A percentile compares a stretch with the other conserved stretches of the same genome.
These are phyloP conservation scores for Psilopogon haemacephalus DNA, from an alignment of 2,113 vertebrate genomes.

Conservation along the genomic window DNA sequence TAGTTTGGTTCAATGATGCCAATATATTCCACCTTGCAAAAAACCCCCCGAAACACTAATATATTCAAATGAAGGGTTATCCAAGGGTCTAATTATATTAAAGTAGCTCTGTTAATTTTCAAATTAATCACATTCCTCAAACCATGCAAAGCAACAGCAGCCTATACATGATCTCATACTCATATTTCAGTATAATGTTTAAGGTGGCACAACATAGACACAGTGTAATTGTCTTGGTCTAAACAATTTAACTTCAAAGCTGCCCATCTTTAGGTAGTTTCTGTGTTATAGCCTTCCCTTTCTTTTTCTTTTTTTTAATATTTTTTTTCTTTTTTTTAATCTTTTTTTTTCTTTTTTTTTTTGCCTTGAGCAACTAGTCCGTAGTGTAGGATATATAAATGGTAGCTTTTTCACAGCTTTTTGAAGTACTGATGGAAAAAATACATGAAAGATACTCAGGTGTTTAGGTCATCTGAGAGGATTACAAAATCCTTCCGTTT, in stretches of 20 bases:
- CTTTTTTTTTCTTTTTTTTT: not conserved
- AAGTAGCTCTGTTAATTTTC: slow-evolving; percentile 35
- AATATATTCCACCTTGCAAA: slow-evolving; percentile 32
- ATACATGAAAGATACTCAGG: not conserved
- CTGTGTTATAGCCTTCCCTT: not conserved
- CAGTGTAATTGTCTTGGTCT: not conserved
- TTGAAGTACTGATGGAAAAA: not conserved
- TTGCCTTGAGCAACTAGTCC: not conserved
- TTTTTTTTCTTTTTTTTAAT: too few species aligned
- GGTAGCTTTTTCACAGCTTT: not conserved
- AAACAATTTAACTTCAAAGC: not conserved
- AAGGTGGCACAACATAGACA: not conserved
- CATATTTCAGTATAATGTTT: not conserved
- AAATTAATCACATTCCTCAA: slow-evolving; percentile 44
- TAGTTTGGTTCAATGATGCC: slow-evolving; percentile 35
- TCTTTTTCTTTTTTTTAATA: not conserved
- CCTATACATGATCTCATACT: not conserved
- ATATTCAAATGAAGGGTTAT: slow-evolving; percentile 39
- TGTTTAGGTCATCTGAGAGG: not conserved
- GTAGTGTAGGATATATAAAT: not conserved
- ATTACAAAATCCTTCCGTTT: not conserved
- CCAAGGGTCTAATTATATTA: slow-evolving; percentile 57
- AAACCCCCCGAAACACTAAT: not conserved
- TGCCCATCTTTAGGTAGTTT: not conserved
- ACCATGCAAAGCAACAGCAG: not conserved